A percentile compares a stretch with the other conserved stretches of the same genome.
Evolutionary conservation across 1,140 invertebrate genomes (phyloP).

Genomic region (Papilio polyxenes): DNA sequence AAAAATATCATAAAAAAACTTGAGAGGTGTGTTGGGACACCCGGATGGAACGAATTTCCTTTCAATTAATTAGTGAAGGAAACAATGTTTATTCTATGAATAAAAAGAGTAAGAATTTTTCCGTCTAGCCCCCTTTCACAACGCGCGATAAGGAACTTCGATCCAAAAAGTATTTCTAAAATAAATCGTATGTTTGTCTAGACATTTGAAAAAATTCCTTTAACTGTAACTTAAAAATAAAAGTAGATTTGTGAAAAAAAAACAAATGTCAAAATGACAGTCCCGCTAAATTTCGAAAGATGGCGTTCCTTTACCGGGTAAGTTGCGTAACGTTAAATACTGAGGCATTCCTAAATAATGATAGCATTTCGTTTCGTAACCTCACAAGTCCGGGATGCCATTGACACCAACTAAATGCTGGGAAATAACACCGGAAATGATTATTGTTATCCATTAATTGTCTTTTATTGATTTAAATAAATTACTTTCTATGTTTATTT

Average conservation of each 20-base stretch:
- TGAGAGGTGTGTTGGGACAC: too few relatives aligned
- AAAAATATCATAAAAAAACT: too few relatives aligned
- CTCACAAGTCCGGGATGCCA: slow-evolving; percentile 9
- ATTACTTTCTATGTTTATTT: not conserved
- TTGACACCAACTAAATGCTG: not conserved
- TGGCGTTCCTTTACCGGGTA: not conserved
- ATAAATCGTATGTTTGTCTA: too few relatives aligned
- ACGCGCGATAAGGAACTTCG: too few relatives aligned
- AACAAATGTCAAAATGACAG: not conserved
- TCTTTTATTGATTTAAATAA: not conserved
- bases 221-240: not conserved
- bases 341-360: slow-evolving; percentile 3
- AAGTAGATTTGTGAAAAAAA: not conserved
- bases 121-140: too few relatives aligned
- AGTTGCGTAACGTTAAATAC: not conserved
- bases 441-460: not conserved
- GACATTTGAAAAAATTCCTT: not conserved
- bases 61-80: too few relatives aligned
- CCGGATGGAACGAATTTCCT: too few relatives aligned
- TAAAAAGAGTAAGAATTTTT: too few relatives aligned
- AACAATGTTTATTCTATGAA: too few relatives aligned
- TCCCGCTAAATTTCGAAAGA: not conserved
- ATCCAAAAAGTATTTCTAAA: not conserved
- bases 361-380: slow-evolving; percentile 6
- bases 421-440: not conserved